A percentile compares a stretch with the other conserved stretches of the same genome.
phyloP scores from a whole-genome alignment of 2,888 invertebrate species.

The Aradus depressus region DNA sequence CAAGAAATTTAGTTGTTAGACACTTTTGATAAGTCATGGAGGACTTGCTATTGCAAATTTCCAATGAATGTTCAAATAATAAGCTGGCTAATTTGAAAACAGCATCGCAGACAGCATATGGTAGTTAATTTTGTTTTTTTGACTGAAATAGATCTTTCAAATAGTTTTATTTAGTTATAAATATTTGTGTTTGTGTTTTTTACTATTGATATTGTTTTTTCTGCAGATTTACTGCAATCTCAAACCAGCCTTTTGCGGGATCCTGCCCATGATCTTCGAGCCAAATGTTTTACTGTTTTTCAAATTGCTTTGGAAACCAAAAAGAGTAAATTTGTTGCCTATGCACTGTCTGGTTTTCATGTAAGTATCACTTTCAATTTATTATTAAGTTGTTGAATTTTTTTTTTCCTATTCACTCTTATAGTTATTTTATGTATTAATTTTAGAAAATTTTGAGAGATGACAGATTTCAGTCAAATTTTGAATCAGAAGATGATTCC shows the following conservation, averaged over 20 bases:
- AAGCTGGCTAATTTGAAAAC: conserved; percentile 65
- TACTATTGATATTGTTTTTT: conserved; percentile 25
- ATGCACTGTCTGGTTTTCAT: conserved; percentile 79
- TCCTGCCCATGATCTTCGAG: conserved; percentile 70
- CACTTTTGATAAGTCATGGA: too few relatives aligned
- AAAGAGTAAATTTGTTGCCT: conserved; percentile 68
- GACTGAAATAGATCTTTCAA: too few relatives aligned
- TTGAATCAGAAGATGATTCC: conserved; percentile 85
- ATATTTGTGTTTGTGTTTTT: background rate
- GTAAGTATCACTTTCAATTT: conserved; percentile 47
- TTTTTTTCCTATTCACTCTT: background rate
- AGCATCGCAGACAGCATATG: conserved; percentile 76
- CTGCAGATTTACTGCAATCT: conserved; percentile 64
- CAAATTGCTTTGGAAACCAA: conserved; percentile 81
- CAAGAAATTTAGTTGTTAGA: too few relatives aligned
- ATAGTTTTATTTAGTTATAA: background rate
- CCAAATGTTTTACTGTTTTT: conserved; percentile 71
- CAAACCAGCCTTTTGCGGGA: conserved; percentile 68
- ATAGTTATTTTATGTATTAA: conserved; percentile 14
- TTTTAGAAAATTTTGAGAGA: conserved; percentile 76
- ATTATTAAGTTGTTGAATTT: background rate
- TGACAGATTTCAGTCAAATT: conserved; percentile 79
- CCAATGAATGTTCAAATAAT: conserved; percentile 70
- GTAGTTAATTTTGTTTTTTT: conserved; percentile 42
- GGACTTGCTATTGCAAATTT: conserved; percentile 71